phyloP scores from a whole-genome alignment of 2,888 invertebrate species.

The Oscheius sp. region DNA sequence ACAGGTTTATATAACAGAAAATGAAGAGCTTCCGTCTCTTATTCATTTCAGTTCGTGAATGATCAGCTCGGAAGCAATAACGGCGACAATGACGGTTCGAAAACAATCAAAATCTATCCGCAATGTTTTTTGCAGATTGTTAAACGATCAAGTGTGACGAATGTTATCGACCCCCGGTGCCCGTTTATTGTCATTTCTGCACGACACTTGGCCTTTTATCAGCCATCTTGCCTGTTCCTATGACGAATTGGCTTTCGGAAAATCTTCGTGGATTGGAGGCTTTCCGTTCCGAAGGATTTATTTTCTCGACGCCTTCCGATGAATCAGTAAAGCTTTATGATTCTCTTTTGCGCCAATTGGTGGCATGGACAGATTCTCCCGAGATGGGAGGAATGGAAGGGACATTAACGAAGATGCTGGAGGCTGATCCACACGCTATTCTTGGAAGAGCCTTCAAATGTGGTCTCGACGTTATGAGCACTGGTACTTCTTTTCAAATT shows the following conservation, averaged over 20 bases:
- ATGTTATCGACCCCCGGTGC: no score
- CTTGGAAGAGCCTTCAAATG: constrained; percentile 70
- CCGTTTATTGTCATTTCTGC: no score
- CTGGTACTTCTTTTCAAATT: constrained; percentile 68
- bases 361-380: constrained; percentile 71
- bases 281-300: constrained; percentile 57
- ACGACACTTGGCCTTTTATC: no score
- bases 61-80: no score
- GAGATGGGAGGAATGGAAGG: constrained; percentile 72
- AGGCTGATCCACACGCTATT: constrained; percentile 73
- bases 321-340: constrained; percentile 70
- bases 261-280: constrained; percentile 31
- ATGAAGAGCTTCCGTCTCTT: no score
- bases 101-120: no score
- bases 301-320: constrained; percentile 51
- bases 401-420: constrained; percentile 70
- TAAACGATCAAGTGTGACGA: no score
- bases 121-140: no score
- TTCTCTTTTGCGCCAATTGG: constrained; percentile 73
- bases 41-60: no score
- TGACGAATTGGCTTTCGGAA: background rate
- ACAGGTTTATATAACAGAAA: no score
- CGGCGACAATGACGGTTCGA: no score
- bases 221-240: no score
- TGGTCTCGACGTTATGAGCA: constrained; percentile 72